Base-by-base conservation (phyloP, 2,888 invertebrate species). In the Caenorhabditis uteleia region DNA sequence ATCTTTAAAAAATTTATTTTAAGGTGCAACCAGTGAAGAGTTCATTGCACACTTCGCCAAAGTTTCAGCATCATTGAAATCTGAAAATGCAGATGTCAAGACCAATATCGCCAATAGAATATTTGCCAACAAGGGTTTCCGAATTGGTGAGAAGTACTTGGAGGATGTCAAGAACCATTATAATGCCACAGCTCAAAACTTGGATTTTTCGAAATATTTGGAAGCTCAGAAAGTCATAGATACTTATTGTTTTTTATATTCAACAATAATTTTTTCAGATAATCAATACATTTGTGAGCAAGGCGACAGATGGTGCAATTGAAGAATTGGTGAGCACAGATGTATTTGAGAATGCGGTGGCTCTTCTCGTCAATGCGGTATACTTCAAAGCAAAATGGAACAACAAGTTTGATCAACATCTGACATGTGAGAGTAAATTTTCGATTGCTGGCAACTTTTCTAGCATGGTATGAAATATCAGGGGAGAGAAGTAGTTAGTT, bases 261-360 rank as follows among this genome's bases (percentile, higher is more conserved):
- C n/a, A n/a, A n/a, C n/a, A n/a, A n/a, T n/a, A n/a, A n/a, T n/a
- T n/a, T n/a, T n/a, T n/a, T n/a, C n/a, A 84, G 5, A 84, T 82
- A 0, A 92, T 95, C 42, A 95, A 95, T 82, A 75, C 84, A 33
- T 93, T 93, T 91, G 91, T 92, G 33, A 89, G 89, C 79, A 83
- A 87, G 5, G 88, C 90, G 79, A 95, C 95, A 0, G 89, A 91
- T 49, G 85, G 90, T 8, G 91, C 90, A 83, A 94, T 95, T 50
- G 88, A 89, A 73, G 87, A 92, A 75, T 85, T 95, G 1, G 84
- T 95, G 44, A 83, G 86, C 1, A 18, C 88, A 1, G 87, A 87
- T 10, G 64, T 49, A 1, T 34, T 64, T 18, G 60, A 45, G n/a
- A 58, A 49, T 40, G 53, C 57, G 4, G 54, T 64, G 3, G 54